Conservation (phyloP, 2,113 vertebrate species). For the Hoplias malabaricus region DNA sequence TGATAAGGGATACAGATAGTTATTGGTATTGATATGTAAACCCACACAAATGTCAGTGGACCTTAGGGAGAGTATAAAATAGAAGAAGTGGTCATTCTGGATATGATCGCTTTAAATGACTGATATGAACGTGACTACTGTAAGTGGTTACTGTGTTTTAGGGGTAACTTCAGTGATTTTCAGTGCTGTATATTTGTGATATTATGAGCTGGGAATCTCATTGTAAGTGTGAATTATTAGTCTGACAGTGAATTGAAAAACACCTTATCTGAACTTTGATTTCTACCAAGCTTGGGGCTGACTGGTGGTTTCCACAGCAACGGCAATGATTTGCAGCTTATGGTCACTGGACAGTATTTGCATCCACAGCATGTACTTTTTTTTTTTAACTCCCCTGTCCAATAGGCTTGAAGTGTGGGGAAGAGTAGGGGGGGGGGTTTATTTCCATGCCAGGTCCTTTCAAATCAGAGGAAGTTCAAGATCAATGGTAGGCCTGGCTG, state of each 20-base stretch:
- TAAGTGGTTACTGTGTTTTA: not conserved
- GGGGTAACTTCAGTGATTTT: not conserved
- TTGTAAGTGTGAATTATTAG: not conserved
- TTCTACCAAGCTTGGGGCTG: not conserved
- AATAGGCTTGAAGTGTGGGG: conserved; percentile 4
- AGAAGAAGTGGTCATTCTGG: no score
- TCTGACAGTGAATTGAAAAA: conserved; percentile 25
- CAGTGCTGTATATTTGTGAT: not conserved
- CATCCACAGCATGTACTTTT: conserved; percentile 19
- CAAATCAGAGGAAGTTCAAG: conserved; percentile 32
- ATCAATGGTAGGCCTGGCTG: conserved; percentile 17
- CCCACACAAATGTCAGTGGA: no score
- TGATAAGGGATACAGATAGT: no score
- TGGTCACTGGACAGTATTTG: conserved; percentile 23
- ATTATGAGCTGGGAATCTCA: not conserved
- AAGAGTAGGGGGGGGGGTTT: not conserved
- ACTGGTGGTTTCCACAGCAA: conserved; percentile 41
- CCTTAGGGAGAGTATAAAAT: no score
- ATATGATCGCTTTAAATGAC: no score
- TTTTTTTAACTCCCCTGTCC: not conserved
- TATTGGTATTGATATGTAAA: no score
- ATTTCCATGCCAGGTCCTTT: conserved; percentile 33
- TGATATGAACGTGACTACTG: not conserved
- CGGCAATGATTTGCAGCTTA: conserved; percentile 25
- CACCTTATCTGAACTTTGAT: conserved; percentile 17